Conservation (phyloP, 2,888 invertebrate genomes). For the Hoplodrina ambigua region DNA sequence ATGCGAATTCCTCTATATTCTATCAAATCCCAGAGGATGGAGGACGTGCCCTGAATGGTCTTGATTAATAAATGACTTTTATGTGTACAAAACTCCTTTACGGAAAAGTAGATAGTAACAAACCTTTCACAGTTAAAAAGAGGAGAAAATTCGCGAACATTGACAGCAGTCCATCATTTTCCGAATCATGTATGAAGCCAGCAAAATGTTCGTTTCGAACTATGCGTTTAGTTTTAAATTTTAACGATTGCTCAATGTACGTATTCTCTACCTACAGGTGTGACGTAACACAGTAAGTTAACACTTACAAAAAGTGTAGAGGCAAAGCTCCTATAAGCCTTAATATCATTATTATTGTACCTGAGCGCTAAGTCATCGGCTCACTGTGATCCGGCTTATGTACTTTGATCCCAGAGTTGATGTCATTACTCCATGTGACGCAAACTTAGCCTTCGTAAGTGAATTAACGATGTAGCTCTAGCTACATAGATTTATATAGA, state of each 20-base stretch:
- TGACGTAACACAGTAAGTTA: not conserved
- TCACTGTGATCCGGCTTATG: slow-evolving; percentile 43
- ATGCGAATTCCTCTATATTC: not conserved
- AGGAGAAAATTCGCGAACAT: not conserved
- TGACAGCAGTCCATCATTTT: no score
- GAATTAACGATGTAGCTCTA: slow-evolving; percentile 25
- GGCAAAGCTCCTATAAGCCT: slow-evolving; percentile 24
- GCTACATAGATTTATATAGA: slow-evolving; percentile 26
- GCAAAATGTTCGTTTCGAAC: slow-evolving; percentile 20
- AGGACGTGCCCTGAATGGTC: not conserved
- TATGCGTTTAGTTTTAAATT: slow-evolving; percentile 11
- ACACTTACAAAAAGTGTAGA: slow-evolving; percentile 28
- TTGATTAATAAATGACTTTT: not conserved
- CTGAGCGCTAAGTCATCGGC: slow-evolving; percentile 30
- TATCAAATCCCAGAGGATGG: not conserved
- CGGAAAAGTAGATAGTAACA: not conserved
- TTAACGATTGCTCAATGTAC: slow-evolving; percentile 1
- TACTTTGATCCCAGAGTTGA: slow-evolving; percentile 44
- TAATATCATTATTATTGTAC: slow-evolving; percentile 41
- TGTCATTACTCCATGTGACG: slow-evolving; percentile 58
- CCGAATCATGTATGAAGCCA: slow-evolving; percentile 11
- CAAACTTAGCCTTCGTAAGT: slow-evolving; percentile 43
- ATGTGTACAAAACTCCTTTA: not conserved
- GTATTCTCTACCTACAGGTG: slow-evolving; percentile 6
- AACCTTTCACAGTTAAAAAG: not conserved